Base-by-base conservation (phyloP, 2,888 invertebrate species). In the Masnerella sp. region DNA sequence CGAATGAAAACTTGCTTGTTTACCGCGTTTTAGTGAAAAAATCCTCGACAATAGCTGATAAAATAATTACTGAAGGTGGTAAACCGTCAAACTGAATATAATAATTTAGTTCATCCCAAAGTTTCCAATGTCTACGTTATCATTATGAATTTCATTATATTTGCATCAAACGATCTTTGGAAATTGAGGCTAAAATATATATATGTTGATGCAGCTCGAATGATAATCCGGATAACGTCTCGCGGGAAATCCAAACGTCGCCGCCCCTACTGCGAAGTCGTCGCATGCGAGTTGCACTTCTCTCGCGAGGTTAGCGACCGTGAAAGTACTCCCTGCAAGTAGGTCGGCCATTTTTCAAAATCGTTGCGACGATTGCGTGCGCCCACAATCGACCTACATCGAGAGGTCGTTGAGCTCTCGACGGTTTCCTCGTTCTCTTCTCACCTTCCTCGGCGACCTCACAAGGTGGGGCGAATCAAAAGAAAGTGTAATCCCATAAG, bases 271-370 rank as follows among this genome's bases (percentile, higher is more conserved):
- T 54, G 42, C 32, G 34, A 56, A 72, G 67, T 56, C 61, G 62
- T 68, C 54, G 62, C 67, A 62, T 62, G 70, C 72, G 62, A 76
- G 67, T 43, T 67, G 65, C 69, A 73, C 67, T 73, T 73, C 68
- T 73, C 73, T 77, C 82, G 79, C 77, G 85, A 82, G 86, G 86
- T 86, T 85, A 86, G 83, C 84, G 87, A 85, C 87, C 87, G 87
- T 87, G 87, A 87, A 87, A 87, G 87, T 87, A 84, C 84, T 85
- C 84, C 82, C 83, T 81, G 84, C 82, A 87, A 86, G 86, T 86
- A 81, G 86, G 83, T 83, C 86, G 83, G 80, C 76, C 79, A 84
- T 86, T 87, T 86, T 86, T 86, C 82, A 83, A 85, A 85, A 85
- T 86, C 83, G 82, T 84, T 83, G 85, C 83, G 84, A 84, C 84